Evolutionary conservation across 1,140 invertebrate genomes (phyloP).

Genomic region (Macrosteles quadrilineatus): DNA sequence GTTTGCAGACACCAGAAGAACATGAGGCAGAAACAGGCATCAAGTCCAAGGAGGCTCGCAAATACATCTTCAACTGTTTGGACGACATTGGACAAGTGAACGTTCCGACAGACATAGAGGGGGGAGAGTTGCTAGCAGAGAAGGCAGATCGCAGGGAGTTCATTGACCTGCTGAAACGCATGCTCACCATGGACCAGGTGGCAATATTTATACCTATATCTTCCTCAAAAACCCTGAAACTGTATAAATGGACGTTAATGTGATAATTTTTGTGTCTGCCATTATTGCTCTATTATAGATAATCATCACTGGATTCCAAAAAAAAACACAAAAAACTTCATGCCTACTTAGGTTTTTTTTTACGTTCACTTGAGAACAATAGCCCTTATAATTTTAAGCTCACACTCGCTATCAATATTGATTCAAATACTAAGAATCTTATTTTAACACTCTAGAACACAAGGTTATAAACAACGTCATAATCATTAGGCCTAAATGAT

Average conservation of each 20-base stretch:
- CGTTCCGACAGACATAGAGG: constrained; percentile 94
- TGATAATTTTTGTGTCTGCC: not conserved
- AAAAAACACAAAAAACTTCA: no score
- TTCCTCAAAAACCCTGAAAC: not conserved
- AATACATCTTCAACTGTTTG: constrained; percentile 99
- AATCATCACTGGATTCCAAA: no score
- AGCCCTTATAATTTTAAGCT: no score
- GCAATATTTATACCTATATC: constrained; percentile 56
- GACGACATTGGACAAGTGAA: constrained; percentile 97
- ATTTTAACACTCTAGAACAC: no score
- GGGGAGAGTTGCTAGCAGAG: constrained; percentile 91
- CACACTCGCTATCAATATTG: no score
- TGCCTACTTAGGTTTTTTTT: no score
- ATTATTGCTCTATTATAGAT: no score
- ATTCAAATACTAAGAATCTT: no score
- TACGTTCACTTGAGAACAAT: no score
- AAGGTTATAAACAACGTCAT: no score
- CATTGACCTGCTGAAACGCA: constrained; percentile 94
- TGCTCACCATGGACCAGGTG: constrained; percentile 97
- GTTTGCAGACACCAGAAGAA: constrained; percentile 91
- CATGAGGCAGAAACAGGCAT: constrained; percentile 97
- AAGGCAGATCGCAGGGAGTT: constrained; percentile 96
- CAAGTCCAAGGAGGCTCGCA: constrained; percentile 98
- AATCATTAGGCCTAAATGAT: no score
- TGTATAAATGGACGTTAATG: not conserved